Evolutionary conservation across 2,888 invertebrate species (phyloP), one percentile per base, ranked within the genome.

Genomic region (Orthonychiurus folsomi): DNA sequence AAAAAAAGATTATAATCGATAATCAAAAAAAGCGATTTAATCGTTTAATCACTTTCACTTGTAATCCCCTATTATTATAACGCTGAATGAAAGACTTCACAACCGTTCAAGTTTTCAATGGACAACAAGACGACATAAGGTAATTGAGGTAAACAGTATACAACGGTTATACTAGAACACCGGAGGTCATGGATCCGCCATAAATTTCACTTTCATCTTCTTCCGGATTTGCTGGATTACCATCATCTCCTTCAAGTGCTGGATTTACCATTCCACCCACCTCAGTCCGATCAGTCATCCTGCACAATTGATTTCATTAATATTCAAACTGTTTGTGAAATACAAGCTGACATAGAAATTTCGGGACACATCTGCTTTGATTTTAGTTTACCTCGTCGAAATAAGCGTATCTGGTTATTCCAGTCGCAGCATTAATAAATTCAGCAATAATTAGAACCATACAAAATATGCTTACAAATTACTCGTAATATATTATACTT

Each of bases 91-190:
- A n/a, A n/a, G n/a, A n/a, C n/a, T n/a, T n/a, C n/a, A n/a, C n/a
- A n/a, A n/a, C n/a, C n/a, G n/a, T n/a, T n/a, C n/a, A n/a, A n/a
- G n/a, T n/a, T n/a, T n/a, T n/a, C n/a, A n/a, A n/a, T n/a, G n/a
- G n/a, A n/a, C n/a, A n/a, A n/a, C n/a, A n/a, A n/a, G n/a, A n/a
- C n/a, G n/a, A n/a, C n/a, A n/a, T n/a, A n/a, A n/a, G n/a, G n/a
- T n/a, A n/a, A n/a, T n/a, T n/a, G n/a, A n/a, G n/a, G n/a, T n/a
- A n/a, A n/a, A n/a, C n/a, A n/a, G n/a, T n/a, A n/a, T n/a, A n/a
- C n/a, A n/a, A n/a, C n/a, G n/a, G n/a, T 62, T 59, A 69, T 27
- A 70, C 70, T 55, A 71, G 70, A 61, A 71, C 70, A 63, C 70
- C 70, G 53, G 68, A 68, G 23, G 70, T 71, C 48, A 71, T 69